phyloP scores from a whole-genome alignment of 2,888 invertebrate genomes.

The Tolmerus cingulatus region DNA sequence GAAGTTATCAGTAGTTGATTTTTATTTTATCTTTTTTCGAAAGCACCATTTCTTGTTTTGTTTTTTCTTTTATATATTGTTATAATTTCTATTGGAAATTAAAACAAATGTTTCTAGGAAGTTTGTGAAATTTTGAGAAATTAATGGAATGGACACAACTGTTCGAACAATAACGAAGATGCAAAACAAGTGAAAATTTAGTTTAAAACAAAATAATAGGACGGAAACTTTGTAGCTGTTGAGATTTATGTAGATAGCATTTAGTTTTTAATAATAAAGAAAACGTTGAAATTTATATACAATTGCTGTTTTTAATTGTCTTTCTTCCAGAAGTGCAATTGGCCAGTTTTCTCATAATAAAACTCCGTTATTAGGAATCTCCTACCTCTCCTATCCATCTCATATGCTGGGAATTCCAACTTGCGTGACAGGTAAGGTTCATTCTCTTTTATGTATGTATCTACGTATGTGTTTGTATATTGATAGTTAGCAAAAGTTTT shows the following conservation, averaged over 20 bases:
- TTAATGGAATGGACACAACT: background rate
- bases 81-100: background rate
- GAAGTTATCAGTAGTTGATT: background rate
- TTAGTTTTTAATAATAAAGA: slow-evolving; percentile 49
- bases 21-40: background rate
- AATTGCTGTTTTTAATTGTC: background rate
- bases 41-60: background rate
- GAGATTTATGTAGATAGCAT: slow-evolving; percentile 49
- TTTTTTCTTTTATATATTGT: background rate
- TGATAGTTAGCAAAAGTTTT: too few relatives aligned
- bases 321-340: background rate
- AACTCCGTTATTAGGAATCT: too few relatives aligned
- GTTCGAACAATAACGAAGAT: background rate
- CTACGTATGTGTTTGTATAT: too few relatives aligned
- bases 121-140: background rate
- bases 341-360: too few relatives aligned
- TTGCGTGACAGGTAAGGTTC: too few relatives aligned
- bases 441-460: too few relatives aligned
- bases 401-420: too few relatives aligned
- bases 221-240: slow-evolving; percentile 45
- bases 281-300: slow-evolving; percentile 44
- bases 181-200: background rate
- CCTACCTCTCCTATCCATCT: too few relatives aligned
- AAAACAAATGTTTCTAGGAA: background rate
- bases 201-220: background rate